These are phyloP conservation scores for Paratilapia polleni DNA, from an alignment of 2,113 vertebrate genomes.

Conservation along the genomic window DNA sequence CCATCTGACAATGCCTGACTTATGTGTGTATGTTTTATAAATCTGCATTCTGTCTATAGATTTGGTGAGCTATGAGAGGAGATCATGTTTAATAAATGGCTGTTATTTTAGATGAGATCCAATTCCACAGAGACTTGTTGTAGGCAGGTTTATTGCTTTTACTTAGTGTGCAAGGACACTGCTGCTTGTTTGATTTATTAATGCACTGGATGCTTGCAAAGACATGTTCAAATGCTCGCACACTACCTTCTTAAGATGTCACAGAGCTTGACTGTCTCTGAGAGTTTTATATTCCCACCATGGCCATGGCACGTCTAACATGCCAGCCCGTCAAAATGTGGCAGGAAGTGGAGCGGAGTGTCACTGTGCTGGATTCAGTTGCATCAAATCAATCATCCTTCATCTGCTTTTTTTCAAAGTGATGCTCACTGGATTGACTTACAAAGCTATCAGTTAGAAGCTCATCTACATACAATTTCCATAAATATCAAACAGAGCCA, in stretches of 20 bases:
- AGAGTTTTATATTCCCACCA: slow-evolving; percentile 47
- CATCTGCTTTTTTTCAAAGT: slow-evolving; percentile 12
- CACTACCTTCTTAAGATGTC: slow-evolving; percentile 58
- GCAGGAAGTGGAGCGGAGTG: slow-evolving; percentile 19
- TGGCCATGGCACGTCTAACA: slow-evolving; percentile 13
- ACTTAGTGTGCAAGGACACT: slow-evolving; percentile 54
- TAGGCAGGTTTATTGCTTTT: slow-evolving; percentile 69
- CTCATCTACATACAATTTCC: slow-evolving; percentile 47
- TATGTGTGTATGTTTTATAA: slow-evolving; percentile 33
- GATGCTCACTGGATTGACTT: slow-evolving; percentile 8
- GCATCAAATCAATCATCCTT: slow-evolving; percentile 38
- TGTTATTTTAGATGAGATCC: slow-evolving; percentile 65
- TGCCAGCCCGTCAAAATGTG: slow-evolving; percentile 31
- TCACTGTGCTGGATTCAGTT: slow-evolving; percentile 31
- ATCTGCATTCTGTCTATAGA: slow-evolving; percentile 37
- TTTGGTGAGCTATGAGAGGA: slow-evolving; percentile 40
- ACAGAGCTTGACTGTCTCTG: slow-evolving; percentile 36
- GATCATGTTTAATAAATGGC: slow-evolving; percentile 72
- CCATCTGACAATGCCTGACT: slow-evolving; percentile 27
- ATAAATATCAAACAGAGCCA: slow-evolving; percentile 55
- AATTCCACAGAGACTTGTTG: slow-evolving; percentile 44
- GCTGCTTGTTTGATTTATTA: slow-evolving; percentile 65
- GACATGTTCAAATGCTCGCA: slow-evolving; percentile 51
- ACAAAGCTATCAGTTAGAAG: slow-evolving; percentile 36
- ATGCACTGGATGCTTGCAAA: slow-evolving; percentile 58